Percentiles rank a stretch among this genome's conserved stretches.
Evolutionary conservation across 2,797 vertebrate species (phyloP).

Genomic region (Nasua narica): DNA sequence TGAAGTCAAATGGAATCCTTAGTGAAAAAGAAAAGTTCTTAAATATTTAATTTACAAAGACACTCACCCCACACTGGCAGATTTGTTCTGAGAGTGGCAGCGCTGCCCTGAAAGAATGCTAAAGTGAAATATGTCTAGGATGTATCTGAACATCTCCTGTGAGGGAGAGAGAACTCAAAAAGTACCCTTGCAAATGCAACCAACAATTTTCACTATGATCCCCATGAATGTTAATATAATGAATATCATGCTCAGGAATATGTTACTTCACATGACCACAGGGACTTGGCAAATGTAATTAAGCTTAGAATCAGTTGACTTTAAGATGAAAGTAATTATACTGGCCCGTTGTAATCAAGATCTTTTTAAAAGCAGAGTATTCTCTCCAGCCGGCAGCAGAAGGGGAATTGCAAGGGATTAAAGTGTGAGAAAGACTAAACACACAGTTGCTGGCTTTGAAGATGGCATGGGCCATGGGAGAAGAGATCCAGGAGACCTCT

Average conservation of each 20-base stretch:
- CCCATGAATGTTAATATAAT: background rate
- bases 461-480: background rate
- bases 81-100: background rate
- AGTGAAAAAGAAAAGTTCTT: background rate
- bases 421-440: background rate
- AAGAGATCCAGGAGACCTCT: background rate
- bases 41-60: background rate
- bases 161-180: background rate
- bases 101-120: background rate
- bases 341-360: background rate
- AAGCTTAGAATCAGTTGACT: background rate
- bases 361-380: background rate
- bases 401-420: background rate
- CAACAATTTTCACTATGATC: background rate
- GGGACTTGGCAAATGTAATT: background rate
- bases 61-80: background rate
- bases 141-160: background rate
- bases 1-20: background rate
- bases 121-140: background rate
- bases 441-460: background rate
- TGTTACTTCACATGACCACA: background rate
- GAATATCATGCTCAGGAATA: background rate
- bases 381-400: background rate
- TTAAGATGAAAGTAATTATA: background rate
- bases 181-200: background rate